Base-by-base conservation (phyloP, 92 coral and sea anemone species). In the Epizoanthus fatuus region DNA sequence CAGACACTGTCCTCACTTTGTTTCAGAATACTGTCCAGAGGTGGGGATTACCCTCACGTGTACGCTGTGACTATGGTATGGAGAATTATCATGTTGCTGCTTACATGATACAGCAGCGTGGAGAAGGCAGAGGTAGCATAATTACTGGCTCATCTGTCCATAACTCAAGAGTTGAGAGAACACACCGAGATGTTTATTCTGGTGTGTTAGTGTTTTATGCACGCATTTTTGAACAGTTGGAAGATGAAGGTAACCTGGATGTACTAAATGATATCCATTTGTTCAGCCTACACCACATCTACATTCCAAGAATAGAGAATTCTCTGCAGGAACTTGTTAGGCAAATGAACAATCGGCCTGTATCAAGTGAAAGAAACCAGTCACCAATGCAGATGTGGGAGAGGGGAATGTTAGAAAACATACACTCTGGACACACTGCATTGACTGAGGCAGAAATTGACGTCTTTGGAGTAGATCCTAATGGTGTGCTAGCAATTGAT, bases 291-390 rank as follows among this genome's bases (percentile, higher is more conserved):
- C 89, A 89, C 63, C 47, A 89, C 47, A 45, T 84, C 71, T 89
- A 75, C 74, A 77, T 84, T 60, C 89, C 89, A 32, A 89, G 89
- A 69, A 84, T 89, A 37, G 45, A 84, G 12, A 89, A 49, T 52
- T 89, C 86, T 57, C 52, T 89, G 58, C 35, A 73, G 60, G 90
- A 81, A 56, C 47, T 88, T 81, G 88, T 87, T 63, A 52, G 32
- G 10, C 98, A 93, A 84, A 93, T 95, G 92, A 95, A 95, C 81
- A 88, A 90, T 81, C 91, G 83, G 32, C 98, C 98, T 85, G 90
- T 95, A 16, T 95, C 98, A 73, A 95, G 86, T 69, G 96, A 93
- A 86, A 77, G 77, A 56, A 94, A 90, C 74, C 91, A 71, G 81
- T 95, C 94, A n/a, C 94, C 94, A 75, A 65, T 83, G 42, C 96